These are phyloP conservation scores for Aphelenchoides besseyi DNA, from an alignment of 1,140 invertebrate species.

Conservation along the genomic window DNA sequence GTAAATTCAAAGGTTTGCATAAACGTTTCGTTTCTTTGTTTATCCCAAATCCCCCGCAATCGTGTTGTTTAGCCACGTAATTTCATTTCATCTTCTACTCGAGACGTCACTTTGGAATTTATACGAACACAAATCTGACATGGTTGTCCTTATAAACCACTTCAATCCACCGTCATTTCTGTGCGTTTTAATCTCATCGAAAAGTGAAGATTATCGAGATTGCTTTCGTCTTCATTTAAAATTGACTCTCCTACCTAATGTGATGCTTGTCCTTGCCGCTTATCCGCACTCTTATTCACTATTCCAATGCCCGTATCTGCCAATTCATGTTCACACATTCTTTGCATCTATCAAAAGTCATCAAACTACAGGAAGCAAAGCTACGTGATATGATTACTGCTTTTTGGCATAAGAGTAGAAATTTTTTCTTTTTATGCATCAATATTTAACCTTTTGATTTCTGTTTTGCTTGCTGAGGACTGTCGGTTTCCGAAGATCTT, in stretches of 20 bases:
- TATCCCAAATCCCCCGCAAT: too few relatives aligned
- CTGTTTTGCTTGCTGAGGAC: background rate
- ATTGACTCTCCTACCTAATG: background rate
- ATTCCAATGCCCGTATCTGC: too few relatives aligned
- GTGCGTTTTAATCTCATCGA: background rate
- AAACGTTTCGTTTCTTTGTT: too few relatives aligned
- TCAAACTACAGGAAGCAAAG: too few relatives aligned
- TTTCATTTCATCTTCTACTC: background rate
- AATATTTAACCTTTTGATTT: too few relatives aligned
- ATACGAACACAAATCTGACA: background rate
- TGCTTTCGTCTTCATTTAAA: background rate
- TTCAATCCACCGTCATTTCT: background rate
- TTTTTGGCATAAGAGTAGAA: too few relatives aligned
- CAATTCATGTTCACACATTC: too few relatives aligned
- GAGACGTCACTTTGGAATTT: background rate
- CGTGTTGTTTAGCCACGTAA: too few relatives aligned
- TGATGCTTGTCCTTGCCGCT: background rate
- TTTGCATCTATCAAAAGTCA: too few relatives aligned
- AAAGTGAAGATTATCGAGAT: background rate
- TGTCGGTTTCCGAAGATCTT: conserved; percentile 10
- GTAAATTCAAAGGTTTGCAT: too few relatives aligned
- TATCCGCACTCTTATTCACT: background rate
- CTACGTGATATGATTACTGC: too few relatives aligned
- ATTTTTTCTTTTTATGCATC: too few relatives aligned
- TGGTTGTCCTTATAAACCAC: background rate